Conservation (phyloP, 2,888 invertebrate genomes). For the Stegana nigrithorax region DNA sequence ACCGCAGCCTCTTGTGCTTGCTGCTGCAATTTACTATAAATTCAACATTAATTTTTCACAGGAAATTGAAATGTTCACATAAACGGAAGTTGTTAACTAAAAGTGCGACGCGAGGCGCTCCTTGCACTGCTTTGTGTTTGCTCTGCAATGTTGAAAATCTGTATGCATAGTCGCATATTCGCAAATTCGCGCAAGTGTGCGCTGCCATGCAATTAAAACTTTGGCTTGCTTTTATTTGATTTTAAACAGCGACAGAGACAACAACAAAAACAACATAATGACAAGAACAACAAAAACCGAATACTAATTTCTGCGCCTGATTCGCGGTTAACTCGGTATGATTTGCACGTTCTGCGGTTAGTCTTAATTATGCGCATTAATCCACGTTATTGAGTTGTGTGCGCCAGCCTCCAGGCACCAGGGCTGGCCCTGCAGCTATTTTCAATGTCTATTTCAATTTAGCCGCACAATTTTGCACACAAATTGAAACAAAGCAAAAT, state of each 20-base stretch:
- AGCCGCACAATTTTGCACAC: no score
- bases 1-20: conserved; percentile 18
- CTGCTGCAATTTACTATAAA: conserved; percentile 49
- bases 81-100: conserved; percentile 52
- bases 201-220: conserved; percentile 51
- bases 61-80: conserved; percentile 60
- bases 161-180: conserved; percentile 26
- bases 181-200: no score
- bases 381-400: no score
- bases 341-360: not conserved
- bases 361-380: not conserved
- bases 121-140: conserved; percentile 11
- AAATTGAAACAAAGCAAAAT: no score
- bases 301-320: not conserved
- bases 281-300: no score
- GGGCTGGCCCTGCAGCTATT: no score
- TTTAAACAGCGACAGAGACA: no score
- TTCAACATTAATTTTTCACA: conserved; percentile 56
- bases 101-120: conserved; percentile 7
- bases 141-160: not conserved
- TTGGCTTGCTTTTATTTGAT: conserved; percentile 26
- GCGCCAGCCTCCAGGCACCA: no score
- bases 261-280: no score
- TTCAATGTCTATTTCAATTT: no score
- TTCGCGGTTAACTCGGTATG: not conserved